Percentiles rank a stretch among this genome's conserved stretches.
These are phyloP conservation scores for Sakesphorus luctuosus DNA, from an alignment of 2,113 vertebrate species.

Conservation along the genomic window DNA sequence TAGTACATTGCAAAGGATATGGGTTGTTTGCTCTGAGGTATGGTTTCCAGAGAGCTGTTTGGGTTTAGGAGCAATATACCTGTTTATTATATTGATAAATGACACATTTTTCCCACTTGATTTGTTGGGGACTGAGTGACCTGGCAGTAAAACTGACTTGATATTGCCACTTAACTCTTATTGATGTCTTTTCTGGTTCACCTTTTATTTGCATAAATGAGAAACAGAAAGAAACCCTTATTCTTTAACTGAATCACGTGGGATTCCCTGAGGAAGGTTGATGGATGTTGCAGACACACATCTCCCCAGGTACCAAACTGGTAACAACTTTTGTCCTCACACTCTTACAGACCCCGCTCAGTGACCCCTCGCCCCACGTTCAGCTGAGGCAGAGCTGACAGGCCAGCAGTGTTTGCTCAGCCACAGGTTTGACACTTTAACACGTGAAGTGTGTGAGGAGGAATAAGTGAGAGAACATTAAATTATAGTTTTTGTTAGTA, in stretches of 20 bases:
- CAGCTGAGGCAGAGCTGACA: background rate
- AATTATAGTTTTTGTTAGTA: conserved; percentile 55
- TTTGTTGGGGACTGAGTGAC: conserved; percentile 61
- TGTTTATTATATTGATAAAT: conserved; percentile 73
- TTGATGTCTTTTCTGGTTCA: conserved; percentile 37
- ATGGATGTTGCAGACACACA: conserved; percentile 20
- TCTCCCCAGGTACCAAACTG: background rate
- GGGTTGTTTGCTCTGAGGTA: conserved; percentile 19
- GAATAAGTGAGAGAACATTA: conserved; percentile 30
- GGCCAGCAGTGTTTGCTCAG: background rate
- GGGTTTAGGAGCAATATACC: conserved; percentile 47
- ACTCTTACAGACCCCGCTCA: background rate
- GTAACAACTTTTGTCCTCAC: background rate
- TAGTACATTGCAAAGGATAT: background rate
- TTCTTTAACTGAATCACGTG: background rate
- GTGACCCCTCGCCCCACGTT: background rate
- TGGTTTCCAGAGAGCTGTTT: conserved; percentile 37
- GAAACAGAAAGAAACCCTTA: conserved; percentile 26
- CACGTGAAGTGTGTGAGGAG: conserved; percentile 7
- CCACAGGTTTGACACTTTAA: conserved; percentile 11
- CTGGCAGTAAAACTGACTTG: conserved; percentile 67
- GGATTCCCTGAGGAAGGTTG: background rate
- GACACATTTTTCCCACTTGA: conserved; percentile 45
- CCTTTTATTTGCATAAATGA: conserved; percentile 53
- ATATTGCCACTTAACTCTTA: conserved; percentile 70